Percentiles rank a stretch among this genome's conserved stretches.
These are phyloP conservation scores for Spodoptera exigua DNA, from an alignment of 2,888 invertebrate species.

Conservation along the genomic window DNA sequence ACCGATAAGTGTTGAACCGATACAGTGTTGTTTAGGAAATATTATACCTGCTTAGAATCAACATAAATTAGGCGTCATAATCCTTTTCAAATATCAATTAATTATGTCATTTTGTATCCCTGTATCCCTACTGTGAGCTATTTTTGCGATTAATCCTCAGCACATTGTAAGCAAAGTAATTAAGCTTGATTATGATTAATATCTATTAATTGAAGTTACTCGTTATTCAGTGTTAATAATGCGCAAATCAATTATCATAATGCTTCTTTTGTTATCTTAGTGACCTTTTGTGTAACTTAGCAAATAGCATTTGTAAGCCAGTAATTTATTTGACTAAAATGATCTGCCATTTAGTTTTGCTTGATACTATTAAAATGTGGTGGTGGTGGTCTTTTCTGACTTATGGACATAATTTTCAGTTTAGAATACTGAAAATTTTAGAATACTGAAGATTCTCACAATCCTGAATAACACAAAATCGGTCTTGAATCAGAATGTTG, in stretches of 20 bases:
- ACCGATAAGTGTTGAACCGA: slow-evolving; percentile 46
- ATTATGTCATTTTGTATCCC: slow-evolving; percentile 26
- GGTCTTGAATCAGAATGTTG: slow-evolving; percentile 11
- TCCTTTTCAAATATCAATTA: slow-evolving; percentile 26
- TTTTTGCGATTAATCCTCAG: slow-evolving; percentile 12
- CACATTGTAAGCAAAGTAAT: slow-evolving; percentile 2
- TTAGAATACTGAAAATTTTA: slow-evolving; percentile 9
- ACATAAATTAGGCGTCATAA: slow-evolving; percentile 18
- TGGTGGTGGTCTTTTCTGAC: slow-evolving; percentile 26
- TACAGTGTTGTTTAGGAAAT: slow-evolving; percentile 34
- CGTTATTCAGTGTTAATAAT: slow-evolving; percentile 17
- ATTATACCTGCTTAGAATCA: slow-evolving; percentile 33
- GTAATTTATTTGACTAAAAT: slow-evolving; percentile 41
- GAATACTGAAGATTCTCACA: slow-evolving; percentile 1
- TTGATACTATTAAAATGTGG: slow-evolving; percentile 45
- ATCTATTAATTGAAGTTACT: slow-evolving; percentile 7
- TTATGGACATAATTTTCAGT: slow-evolving; percentile 29
- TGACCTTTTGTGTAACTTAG: slow-evolving; percentile 24
- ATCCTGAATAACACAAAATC: too few relatives aligned
- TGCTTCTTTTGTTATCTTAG: slow-evolving; percentile 24
- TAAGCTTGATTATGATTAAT: slow-evolving; percentile 4
- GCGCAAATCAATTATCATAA: slow-evolving; percentile 30
- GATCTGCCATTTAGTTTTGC: slow-evolving; percentile 38
- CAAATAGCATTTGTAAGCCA: slow-evolving; percentile 38
- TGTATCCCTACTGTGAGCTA: slow-evolving; percentile 5